Evolutionary conservation across 2,888 invertebrate species (phyloP), one percentile per base, ranked within the genome.

Genomic region (Zygogramma bicolorata): DNA sequence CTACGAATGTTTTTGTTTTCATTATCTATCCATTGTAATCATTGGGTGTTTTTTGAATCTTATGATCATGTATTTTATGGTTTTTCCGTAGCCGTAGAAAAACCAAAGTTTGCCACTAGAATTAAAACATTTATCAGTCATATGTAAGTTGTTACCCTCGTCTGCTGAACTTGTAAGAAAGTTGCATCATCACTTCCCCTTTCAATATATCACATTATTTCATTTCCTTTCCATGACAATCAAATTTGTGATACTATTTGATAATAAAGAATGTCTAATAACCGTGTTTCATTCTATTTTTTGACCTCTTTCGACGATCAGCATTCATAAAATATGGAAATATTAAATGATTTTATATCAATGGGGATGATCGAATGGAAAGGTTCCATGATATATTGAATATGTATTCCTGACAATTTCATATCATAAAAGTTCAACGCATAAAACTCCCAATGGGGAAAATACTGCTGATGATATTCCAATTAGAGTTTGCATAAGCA

Each of bases 361-460:
- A 61, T 71, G 61, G 34, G 68, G 68, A 65, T 74, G 60, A 42
- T 71, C 74, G 18, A 68, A 68, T 22, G 71, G 49, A 53, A 68
- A n/a, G n/a, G n/a, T n/a, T n/a, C n/a, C n/a, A n/a, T n/a, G n/a
- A n/a, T n/a, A n/a, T n/a, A n/a, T n/a, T n/a, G n/a, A n/a, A n/a
- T n/a, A n/a, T n/a, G n/a, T n/a, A n/a, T n/a, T n/a, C n/a, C n/a
- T n/a, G n/a, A n/a, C 25, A 42, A 40, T 29, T 22, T 8, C 20
- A 10, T 46, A 46, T 59, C 65, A 74, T 65, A 74, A 65, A 38
- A 71, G 68, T 63, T 74, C 62, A 42, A 74, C 74, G 18, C 70
- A 68, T 22, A 74, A 58, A 53, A 68, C 65, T 60, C 74, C 70
- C 29, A 74, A 27, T 15, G 74, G 74, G 8, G 74, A 74, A 53